Conservation (phyloP, 2,797 vertebrate genomes). For the Paedocypris micromegethes region DNA sequence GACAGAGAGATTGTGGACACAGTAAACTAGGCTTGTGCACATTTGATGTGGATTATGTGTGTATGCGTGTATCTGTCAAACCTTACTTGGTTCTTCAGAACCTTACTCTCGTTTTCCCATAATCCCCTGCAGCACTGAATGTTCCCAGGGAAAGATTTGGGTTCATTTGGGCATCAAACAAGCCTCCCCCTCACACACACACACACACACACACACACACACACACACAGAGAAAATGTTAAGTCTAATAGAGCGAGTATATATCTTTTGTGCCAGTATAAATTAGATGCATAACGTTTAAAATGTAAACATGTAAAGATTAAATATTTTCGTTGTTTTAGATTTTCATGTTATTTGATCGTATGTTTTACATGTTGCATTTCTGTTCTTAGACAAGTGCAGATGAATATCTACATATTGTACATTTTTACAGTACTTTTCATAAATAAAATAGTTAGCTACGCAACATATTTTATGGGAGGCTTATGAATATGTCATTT, state of each 20-base stretch:
- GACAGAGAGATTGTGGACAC: neutral
- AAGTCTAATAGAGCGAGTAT: neutral
- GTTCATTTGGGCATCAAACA: slow-evolving; percentile 25
- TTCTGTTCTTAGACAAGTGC: no score
- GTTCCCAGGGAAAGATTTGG: slow-evolving; percentile 9
- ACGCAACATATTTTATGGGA: no score
- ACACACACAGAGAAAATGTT: slow-evolving; percentile 14
- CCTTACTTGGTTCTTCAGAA: slow-evolving; percentile 5
- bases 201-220: slow-evolving; percentile 7
- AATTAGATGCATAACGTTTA: neutral
- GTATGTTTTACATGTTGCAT: no score
- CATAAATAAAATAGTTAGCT: no score
- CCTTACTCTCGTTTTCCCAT: slow-evolving; percentile 12
- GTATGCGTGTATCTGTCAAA: slow-evolving; percentile 20
- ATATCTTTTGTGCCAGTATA: neutral
- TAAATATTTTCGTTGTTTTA: no score
- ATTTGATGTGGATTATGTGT: slow-evolving; percentile 11
- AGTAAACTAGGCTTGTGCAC: neutral
- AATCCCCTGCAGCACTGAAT: neutral
- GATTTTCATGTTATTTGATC: no score
- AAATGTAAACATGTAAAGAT: no score
- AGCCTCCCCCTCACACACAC: slow-evolving; percentile 8
- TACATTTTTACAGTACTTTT: no score
- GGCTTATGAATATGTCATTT: no score
- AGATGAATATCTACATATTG: no score